Percentiles rank a stretch among this genome's conserved stretches.
These are phyloP conservation scores for Chironomus tepperi DNA, from an alignment of 1,140 invertebrate species.

Conservation along the genomic window DNA sequence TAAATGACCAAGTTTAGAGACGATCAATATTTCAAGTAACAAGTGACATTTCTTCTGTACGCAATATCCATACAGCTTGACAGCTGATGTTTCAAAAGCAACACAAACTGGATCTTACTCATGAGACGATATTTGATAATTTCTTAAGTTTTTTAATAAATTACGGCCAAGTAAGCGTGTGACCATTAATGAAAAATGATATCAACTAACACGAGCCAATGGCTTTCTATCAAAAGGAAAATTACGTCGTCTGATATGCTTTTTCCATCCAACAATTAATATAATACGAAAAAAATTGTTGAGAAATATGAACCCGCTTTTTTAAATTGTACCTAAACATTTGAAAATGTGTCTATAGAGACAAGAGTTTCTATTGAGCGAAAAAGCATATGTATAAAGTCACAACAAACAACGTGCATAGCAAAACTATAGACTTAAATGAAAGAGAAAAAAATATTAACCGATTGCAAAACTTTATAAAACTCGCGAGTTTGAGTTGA, in stretches of 20 bases:
- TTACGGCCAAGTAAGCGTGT: background rate
- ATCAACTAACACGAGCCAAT: background rate
- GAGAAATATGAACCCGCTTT: background rate
- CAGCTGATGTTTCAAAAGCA: slow-evolving; percentile 1
- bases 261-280: background rate
- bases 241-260: background rate
- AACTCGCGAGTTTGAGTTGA: background rate
- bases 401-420: background rate
- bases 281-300: background rate
- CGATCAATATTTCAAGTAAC: too few relatives aligned
- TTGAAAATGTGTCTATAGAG: background rate
- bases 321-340: background rate
- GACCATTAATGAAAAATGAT: background rate
- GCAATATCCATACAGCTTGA: background rate
- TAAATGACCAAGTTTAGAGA: too few relatives aligned
- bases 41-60: too few relatives aligned
- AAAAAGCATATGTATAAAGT: background rate
- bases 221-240: background rate
- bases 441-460: slow-evolving; percentile 9
- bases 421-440: background rate
- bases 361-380: background rate
- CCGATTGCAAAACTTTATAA: slow-evolving; percentile 2
- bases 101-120: background rate
- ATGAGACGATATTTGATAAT: slow-evolving; percentile 8
- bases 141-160: background rate